Conservation (phyloP, 2,113 vertebrate species). For the Varanus salvator region DNA sequence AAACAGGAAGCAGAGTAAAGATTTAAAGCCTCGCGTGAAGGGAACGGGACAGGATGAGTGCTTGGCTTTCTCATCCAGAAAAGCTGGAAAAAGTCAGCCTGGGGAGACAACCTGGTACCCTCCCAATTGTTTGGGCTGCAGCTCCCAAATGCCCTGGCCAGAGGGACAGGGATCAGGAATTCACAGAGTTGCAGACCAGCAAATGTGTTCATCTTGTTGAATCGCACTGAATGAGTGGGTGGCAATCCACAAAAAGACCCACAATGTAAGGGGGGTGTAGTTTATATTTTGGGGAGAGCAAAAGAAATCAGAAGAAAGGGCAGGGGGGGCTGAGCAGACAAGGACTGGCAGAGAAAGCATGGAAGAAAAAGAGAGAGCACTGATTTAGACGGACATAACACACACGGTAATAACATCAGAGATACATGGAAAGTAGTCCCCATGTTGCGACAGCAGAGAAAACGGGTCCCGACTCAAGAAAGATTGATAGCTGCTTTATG, state of each 20-base stretch:
- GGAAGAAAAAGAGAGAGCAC: background rate
- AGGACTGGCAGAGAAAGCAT: background rate
- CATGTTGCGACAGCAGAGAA: background rate
- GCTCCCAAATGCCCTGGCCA: too few species aligned
- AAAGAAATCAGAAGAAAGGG: background rate
- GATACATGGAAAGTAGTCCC: background rate
- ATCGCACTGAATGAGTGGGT: too few species aligned
- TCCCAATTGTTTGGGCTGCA: too few species aligned
- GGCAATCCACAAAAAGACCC: too few species aligned
- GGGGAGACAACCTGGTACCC: too few species aligned
- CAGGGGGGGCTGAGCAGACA: background rate
- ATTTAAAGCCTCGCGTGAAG: background rate
- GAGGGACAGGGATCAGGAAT: too few species aligned
- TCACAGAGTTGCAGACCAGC: too few species aligned
- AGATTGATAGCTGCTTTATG: background rate
- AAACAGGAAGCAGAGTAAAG: background rate
- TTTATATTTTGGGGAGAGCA: background rate
- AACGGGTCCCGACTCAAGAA: background rate
- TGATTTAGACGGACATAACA: background rate
- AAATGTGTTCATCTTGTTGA: too few species aligned
- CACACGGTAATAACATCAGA: fast-evolving
- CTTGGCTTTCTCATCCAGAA: too few species aligned
- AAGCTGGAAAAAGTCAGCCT: too few species aligned
- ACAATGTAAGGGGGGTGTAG: too few species aligned
- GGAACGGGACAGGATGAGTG: background rate